These are phyloP conservation scores for Novumbra hubbsi DNA, from an alignment of 2,797 vertebrate genomes.

Conservation along the genomic window DNA sequence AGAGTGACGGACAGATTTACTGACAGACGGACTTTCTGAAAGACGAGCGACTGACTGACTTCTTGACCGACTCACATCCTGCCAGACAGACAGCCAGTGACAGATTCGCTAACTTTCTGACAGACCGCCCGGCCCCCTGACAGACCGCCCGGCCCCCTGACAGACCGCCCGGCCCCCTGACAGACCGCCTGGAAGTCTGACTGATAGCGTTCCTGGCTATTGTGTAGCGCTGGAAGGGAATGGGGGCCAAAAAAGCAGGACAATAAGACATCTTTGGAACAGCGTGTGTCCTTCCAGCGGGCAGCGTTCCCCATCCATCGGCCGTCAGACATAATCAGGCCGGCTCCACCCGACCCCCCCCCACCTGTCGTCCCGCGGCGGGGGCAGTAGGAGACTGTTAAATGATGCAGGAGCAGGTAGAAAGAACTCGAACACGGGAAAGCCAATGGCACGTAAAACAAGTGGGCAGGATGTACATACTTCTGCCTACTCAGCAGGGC, in stretches of 20 bases:
- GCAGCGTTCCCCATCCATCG: slow-evolving; percentile 14
- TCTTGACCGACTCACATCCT: too few relatives aligned
- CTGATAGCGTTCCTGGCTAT: not conserved
- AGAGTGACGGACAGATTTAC: too few relatives aligned
- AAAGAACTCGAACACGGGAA: slow-evolving; percentile 65
- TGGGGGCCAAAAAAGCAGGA: not conserved
- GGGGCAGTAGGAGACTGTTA: slow-evolving; percentile 58
- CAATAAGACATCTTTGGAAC: not conserved
- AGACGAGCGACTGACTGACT: too few relatives aligned
- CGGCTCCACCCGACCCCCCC: slow-evolving; percentile 7
- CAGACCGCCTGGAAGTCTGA: not conserved
- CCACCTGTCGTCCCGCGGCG: slow-evolving; percentile 50
- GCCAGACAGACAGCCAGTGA: too few relatives aligned
- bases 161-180: not conserved
- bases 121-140: too few relatives aligned
- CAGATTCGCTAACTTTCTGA: too few relatives aligned
- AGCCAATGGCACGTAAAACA: slow-evolving; percentile 70
- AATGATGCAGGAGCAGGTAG: slow-evolving; percentile 71
- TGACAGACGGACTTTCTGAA: too few relatives aligned
- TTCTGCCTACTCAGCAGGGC: slow-evolving; percentile 48
- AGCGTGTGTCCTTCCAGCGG: not conserved
- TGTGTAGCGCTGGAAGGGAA: not conserved
- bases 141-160: not conserved
- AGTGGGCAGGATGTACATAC: slow-evolving; percentile 58
- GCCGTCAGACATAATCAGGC: not conserved